Conservation (phyloP, 2,888 invertebrate species). For the Drosophila aldrichi region DNA sequence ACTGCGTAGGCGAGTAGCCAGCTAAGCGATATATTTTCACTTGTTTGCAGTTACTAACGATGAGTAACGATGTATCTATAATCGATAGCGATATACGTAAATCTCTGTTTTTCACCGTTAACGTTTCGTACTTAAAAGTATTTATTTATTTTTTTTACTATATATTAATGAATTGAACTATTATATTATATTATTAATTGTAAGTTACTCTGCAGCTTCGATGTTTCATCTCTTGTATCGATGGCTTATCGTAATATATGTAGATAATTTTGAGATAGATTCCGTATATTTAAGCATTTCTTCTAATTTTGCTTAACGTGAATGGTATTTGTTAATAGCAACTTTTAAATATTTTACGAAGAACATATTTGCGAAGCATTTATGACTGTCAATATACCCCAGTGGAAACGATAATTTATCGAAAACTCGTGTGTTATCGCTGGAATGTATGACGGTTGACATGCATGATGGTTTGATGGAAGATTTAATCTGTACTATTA, state of each 20-base stretch:
- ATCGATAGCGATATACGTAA: conserved; percentile 7
- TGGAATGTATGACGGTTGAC: conserved; percentile 22
- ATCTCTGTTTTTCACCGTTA: no score
- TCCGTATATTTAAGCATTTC: background rate
- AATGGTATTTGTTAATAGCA: background rate
- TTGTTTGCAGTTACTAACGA: conserved; percentile 1
- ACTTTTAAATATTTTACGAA: no score
- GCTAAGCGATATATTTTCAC: conserved; percentile 18
- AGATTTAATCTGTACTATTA: conserved; percentile 45
- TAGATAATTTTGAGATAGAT: background rate
- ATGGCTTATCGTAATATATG: background rate
- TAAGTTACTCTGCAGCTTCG: background rate
- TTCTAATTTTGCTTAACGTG: background rate
- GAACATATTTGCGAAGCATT: background rate
- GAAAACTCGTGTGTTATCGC: conserved; percentile 7
- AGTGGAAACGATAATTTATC: conserved; percentile 17
- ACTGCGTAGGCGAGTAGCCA: conserved; percentile 43
- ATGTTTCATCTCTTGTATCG: background rate
- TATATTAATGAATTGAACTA: no score
- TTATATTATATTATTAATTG: background rate
- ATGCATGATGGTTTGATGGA: conserved; percentile 31
- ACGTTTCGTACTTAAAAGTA: background rate
- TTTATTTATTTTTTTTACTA: background rate
- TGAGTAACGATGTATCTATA: conserved; percentile 5
- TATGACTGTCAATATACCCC: background rate